These are phyloP conservation scores for Orthosia cruda DNA, from an alignment of 2,888 invertebrate species.

Conservation along the genomic window DNA sequence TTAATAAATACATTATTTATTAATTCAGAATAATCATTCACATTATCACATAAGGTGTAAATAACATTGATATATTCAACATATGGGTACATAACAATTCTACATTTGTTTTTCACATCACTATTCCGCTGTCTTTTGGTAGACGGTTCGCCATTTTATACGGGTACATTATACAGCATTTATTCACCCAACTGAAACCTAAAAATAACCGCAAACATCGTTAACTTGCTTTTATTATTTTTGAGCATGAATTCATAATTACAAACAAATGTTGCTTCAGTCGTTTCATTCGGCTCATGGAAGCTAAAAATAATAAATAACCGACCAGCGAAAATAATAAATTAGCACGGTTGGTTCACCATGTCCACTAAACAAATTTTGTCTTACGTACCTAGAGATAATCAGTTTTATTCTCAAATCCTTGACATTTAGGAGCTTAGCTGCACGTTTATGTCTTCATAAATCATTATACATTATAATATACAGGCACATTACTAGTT, in stretches of 20 bases:
- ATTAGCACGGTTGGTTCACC: conserved; percentile 25
- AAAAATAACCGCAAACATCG: conserved; percentile 20
- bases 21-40: conserved; percentile 21
- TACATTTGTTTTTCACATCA: not conserved
- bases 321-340: conserved; percentile 28
- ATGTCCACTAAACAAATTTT: not conserved
- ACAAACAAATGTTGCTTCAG: conserved; percentile 49
- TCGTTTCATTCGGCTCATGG: conserved; percentile 22
- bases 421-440: conserved; percentile 11
- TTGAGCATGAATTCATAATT: conserved; percentile 47
- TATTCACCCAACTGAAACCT: conserved; percentile 11
- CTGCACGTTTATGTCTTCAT: not conserved
- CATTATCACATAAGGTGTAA: not conserved
- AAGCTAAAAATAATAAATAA: conserved; percentile 42
- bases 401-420: conserved; percentile 10
- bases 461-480: not conserved
- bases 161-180: not conserved
- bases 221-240: conserved; percentile 27
- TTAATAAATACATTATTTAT: conserved; percentile 45
- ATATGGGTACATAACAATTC: not conserved
- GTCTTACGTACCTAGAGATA: not conserved
- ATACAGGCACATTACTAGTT: not conserved
- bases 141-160: conserved; percentile 10
- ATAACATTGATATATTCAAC: not conserved
- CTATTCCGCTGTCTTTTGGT: conserved; percentile 1